These are phyloP conservation scores for Varecia variegata DNA, from an alignment of 2,797 vertebrate species.

Conservation along the genomic window DNA sequence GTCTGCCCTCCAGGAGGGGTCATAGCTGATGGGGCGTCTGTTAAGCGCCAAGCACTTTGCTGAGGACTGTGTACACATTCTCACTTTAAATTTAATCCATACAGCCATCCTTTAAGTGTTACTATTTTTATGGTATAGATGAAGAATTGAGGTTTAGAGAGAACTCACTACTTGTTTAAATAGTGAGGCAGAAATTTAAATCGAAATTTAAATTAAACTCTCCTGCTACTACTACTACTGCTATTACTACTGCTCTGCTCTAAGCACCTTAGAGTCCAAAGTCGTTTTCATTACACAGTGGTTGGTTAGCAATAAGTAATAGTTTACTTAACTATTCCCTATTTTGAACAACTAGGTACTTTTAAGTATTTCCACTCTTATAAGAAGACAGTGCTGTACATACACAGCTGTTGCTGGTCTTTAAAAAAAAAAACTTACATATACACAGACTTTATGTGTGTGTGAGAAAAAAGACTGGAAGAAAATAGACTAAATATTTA, in stretches of 20 bases:
- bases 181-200: background rate
- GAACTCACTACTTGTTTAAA: background rate
- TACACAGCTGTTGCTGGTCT: background rate
- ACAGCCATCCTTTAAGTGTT: background rate
- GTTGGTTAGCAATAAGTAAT: background rate
- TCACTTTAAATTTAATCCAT: background rate
- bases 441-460: background rate
- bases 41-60: background rate
- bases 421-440: background rate
- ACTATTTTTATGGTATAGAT: background rate
- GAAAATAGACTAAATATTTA: background rate
- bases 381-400: background rate
- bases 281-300: background rate
- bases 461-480: background rate
- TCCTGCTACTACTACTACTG: background rate
- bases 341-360: background rate
- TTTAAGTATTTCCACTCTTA: background rate
- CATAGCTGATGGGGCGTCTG: background rate
- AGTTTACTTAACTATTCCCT: background rate
- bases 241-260: background rate
- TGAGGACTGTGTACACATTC: background rate
- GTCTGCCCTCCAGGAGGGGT: background rate
- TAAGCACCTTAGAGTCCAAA: background rate
- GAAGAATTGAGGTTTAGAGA: background rate
- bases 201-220: too few species aligned